Evolutionary conservation across 1,140 invertebrate genomes (phyloP), one percentile per base, ranked within the genome.

Genomic region (Drosophila erecta): DNA sequence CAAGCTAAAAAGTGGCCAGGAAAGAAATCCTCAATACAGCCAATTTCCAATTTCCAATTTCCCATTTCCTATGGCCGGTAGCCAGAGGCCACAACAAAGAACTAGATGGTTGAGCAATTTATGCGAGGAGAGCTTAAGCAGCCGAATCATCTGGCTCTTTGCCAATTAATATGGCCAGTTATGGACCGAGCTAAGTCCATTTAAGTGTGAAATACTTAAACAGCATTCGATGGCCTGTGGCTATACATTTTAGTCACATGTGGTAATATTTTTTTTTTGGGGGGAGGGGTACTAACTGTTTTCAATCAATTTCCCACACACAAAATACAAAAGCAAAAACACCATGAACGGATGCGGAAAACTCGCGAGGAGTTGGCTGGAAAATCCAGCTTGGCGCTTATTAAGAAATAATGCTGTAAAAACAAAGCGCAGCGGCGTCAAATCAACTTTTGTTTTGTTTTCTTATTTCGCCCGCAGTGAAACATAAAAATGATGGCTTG

Each of bases 401-500:
- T 90, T 83, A 85, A 74, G 76, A 83, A 76, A 81, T 79, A 81
- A 90, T 86, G 81, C 66, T 90, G 72, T 55, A 80, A 83, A 89
- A 89, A 89, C 79, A 83, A 89, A 89, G 65, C 69, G 53, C 61
- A 71, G 72, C 41, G 72, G 76, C 79, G 79, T 83, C 84, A 83
- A 87, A 89, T 83, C 72, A 89, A 80, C 67, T 83, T 87, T 76
- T 70, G 56, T 71, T 86, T 43, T 17, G 30, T 20, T 64, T 64
- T 27, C 10, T 11, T n/a, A 33, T 22, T 5, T 22, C 6, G 64
- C 76, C 62, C 61, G 50, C 65, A 59, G 77, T 43, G 53, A 51
- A 20, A 56, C 53, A 79, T 81, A 79, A 76, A 65, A 49, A 72
- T 44, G 22, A 72, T 44, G 30, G 27, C 15, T 17, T 6, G 14